Conservation (phyloP, 2,888 invertebrate genomes). For the Amiota minor region DNA sequence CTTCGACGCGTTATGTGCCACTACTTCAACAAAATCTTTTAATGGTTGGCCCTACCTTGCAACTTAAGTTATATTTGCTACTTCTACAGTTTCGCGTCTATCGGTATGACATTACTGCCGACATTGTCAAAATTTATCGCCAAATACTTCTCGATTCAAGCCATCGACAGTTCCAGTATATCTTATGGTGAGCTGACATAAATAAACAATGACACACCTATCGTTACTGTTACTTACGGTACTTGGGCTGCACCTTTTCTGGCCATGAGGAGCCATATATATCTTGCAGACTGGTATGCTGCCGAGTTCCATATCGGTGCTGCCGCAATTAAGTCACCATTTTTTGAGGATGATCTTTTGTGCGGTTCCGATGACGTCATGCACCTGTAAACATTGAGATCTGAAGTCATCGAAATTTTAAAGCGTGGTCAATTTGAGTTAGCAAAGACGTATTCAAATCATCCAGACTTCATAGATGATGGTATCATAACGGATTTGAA, state of each 20-base stretch:
- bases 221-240: neutral
- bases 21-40: slow-evolving; percentile 20
- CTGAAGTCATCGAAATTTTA: no score
- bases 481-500: neutral
- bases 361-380: neutral
- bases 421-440: no score
- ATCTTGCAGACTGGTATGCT: no score
- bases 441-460: neutral
- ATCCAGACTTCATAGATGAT: neutral
- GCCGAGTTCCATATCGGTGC: no score
- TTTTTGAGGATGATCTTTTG: no score
- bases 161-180: neutral
- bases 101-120: neutral
- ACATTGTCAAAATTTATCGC: slow-evolving; percentile 9
- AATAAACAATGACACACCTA: neutral
- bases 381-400: neutral
- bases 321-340: no score
- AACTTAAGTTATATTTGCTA: neutral
- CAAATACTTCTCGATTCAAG: neutral
- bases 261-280: no score
- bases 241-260: neutral
- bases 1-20: slow-evolving; percentile 29
- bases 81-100: slow-evolving; percentile 5
- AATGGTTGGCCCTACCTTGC: slow-evolving; percentile 10
- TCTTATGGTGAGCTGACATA: neutral